Conservation (phyloP, 2,113 vertebrate genomes). For the Anguilla japonica region DNA sequence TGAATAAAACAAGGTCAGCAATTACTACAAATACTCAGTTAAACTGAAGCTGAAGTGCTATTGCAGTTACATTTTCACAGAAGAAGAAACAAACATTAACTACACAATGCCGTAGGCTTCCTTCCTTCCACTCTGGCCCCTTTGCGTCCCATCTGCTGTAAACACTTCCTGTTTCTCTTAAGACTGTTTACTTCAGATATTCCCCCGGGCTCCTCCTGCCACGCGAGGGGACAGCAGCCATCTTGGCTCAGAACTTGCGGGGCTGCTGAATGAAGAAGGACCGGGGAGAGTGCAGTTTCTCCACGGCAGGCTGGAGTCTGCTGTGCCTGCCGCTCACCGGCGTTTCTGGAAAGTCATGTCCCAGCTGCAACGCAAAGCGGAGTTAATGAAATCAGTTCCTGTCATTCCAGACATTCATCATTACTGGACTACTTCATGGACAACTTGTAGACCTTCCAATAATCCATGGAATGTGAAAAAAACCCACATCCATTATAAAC, state of each 20-base stretch:
- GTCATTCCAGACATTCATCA: not conserved
- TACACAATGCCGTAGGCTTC: not conserved
- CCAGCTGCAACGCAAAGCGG: slow-evolving; percentile 57
- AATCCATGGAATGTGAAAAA: not conserved
- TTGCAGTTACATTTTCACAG: not conserved
- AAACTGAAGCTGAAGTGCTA: slow-evolving; percentile 21
- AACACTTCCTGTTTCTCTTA: slow-evolving; percentile 40
- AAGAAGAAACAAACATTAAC: slow-evolving; percentile 9
- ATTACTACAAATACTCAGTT: slow-evolving; percentile 29
- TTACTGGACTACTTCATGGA: not conserved
- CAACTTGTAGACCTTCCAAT: not conserved
- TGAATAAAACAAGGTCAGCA: slow-evolving; percentile 24
- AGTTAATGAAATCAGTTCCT: not conserved
- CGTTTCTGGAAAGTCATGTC: slow-evolving; percentile 80
- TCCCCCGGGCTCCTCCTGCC: slow-evolving; percentile 9
- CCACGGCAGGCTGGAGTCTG: slow-evolving; percentile 78
- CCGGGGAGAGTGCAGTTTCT: slow-evolving; percentile 75
- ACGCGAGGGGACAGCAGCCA: not conserved
- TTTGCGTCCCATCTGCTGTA: slow-evolving; percentile 29
- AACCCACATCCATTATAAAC: slow-evolving; percentile 8
- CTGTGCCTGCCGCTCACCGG: slow-evolving; percentile 78
- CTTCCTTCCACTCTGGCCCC: slow-evolving; percentile 12
- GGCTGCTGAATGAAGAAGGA: slow-evolving; percentile 88
- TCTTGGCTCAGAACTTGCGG: slow-evolving; percentile 77
- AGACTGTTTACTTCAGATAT: slow-evolving; percentile 27